These are phyloP conservation scores for Vulpes lagopus DNA, from an alignment of 2,113 vertebrate species.

Conservation along the genomic window DNA sequence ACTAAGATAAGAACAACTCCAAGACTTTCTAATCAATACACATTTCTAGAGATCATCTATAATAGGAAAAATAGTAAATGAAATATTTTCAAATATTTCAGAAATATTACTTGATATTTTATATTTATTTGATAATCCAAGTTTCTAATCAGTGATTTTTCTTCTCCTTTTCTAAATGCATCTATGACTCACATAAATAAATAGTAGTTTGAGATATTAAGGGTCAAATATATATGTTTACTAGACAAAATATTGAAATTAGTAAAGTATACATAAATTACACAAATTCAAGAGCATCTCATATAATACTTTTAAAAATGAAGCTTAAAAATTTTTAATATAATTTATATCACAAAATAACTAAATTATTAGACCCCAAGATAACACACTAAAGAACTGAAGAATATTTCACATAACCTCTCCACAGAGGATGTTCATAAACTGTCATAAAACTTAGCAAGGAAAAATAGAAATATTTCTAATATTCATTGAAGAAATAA, in stretches of 20 bases:
- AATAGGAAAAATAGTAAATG: background rate
- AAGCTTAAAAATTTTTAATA: background rate
- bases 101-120: background rate
- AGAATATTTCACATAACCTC: conserved; percentile 11
- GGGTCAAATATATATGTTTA: background rate
- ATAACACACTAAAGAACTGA: background rate
- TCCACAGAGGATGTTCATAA: background rate
- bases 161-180: background rate
- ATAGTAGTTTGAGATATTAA: background rate
- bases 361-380: background rate
- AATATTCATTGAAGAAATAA: background rate
- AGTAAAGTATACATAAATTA: background rate
- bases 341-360: background rate
- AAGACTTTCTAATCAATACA: background rate
- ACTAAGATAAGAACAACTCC: background rate
- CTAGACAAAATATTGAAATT: background rate
- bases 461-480: background rate
- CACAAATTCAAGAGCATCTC: background rate
- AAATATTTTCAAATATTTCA: background rate
- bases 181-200: background rate
- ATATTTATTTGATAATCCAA: background rate
- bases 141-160: background rate
- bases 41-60: background rate
- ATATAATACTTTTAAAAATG: background rate
- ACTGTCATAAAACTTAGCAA: background rate